These are phyloP conservation scores for Augochlora pura DNA, from an alignment of 1,140 invertebrate species.

Conservation along the genomic window DNA sequence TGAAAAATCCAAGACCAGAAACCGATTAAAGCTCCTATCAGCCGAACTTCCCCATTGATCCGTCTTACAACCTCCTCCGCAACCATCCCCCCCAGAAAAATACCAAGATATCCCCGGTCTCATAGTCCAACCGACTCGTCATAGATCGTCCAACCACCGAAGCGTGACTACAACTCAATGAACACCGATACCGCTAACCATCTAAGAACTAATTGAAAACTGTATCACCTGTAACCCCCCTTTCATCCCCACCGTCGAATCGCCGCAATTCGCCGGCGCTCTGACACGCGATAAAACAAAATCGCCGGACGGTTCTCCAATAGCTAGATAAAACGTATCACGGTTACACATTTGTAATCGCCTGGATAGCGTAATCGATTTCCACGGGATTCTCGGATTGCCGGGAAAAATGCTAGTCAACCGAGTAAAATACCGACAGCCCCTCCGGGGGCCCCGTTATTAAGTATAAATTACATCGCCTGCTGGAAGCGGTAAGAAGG, in stretches of 20 bases:
- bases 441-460: constrained; percentile 41
- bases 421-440: constrained; percentile 39
- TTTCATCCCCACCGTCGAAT: too few relatives aligned
- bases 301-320: constrained; percentile 51
- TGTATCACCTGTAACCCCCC: too few relatives aligned
- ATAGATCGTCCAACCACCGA: constrained; percentile 2
- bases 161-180: constrained; percentile 25
- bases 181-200: background rate
- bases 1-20: background rate
- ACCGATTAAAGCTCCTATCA: background rate
- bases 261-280: too few relatives aligned
- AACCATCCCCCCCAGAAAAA: background rate
- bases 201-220: constrained; percentile 43
- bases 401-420: constrained; percentile 49
- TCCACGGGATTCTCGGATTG: constrained; percentile 48
- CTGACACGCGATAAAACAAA: constrained; percentile 30
- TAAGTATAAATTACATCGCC: constrained; percentile 62
- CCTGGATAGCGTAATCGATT: constrained; percentile 42
- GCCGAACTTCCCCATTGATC: background rate
- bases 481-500: background rate
- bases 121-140: background rate
- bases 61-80: background rate
- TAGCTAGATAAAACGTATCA: constrained; percentile 56
- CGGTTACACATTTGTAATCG: constrained; percentile 51
- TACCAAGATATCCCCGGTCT: background rate